Conservation (phyloP, 1,140 invertebrate genomes). For the Aphelenchoides avenae region DNA sequence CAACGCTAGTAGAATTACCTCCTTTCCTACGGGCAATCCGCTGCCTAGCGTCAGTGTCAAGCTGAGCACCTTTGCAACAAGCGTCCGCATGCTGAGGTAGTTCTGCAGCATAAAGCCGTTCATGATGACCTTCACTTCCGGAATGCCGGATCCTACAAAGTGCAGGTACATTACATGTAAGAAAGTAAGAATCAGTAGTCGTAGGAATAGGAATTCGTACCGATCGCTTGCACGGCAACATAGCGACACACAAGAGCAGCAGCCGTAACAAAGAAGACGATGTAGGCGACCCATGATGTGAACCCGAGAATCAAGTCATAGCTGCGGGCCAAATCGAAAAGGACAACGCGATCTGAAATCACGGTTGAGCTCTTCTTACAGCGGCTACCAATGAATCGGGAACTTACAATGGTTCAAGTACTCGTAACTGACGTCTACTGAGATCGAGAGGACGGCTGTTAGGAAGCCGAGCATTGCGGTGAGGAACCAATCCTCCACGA, state of each 20-base stretch:
- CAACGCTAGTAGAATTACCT: conserved; percentile 66
- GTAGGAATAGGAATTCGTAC: conserved; percentile 14
- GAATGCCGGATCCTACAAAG: conserved; percentile 68
- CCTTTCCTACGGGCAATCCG: conserved; percentile 92
- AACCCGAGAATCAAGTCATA: conserved; percentile 42
- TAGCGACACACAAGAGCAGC: conserved; percentile 50
- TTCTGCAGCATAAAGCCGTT: conserved; percentile 92
- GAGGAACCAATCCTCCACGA: conserved; percentile 57
- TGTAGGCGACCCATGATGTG: conserved; percentile 46
- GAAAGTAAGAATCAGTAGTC: too few species aligned
- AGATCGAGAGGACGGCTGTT: conserved; percentile 55
- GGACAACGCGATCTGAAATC: conserved; percentile 45
- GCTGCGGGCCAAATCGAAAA: conserved; percentile 46
- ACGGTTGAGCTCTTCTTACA: too few species aligned
- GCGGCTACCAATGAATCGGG: too few species aligned
- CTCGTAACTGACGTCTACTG: conserved; percentile 54
- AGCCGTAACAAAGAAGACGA: conserved; percentile 45
- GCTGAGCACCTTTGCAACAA: conserved; percentile 89
- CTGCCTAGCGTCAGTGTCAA: conserved; percentile 89
- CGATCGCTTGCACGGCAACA: conserved; percentile 54
- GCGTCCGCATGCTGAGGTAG: conserved; percentile 87
- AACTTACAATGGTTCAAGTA: conserved; percentile 51
- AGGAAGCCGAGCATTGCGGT: conserved; percentile 54
- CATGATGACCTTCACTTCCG: conserved; percentile 98
- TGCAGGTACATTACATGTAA: too few species aligned